Percentiles rank a stretch among this genome's conserved stretches.
Conservation (phyloP, 2,888 invertebrate genomes). For the Drosophila heteroneura region DNA sequence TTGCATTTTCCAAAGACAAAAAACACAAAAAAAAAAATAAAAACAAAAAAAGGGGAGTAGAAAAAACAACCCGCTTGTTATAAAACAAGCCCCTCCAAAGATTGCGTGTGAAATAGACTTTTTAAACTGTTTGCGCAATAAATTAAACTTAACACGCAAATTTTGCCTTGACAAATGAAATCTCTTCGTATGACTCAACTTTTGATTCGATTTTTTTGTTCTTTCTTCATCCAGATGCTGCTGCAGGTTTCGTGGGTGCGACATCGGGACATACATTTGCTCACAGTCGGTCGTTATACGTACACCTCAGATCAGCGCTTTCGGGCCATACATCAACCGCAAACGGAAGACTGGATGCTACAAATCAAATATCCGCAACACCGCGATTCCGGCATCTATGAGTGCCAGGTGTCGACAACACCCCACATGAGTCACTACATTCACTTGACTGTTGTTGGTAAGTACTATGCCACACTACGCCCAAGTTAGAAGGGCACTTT, state of each 20-base stretch:
- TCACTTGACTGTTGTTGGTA: slow-evolving; percentile 95
- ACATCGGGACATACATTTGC: slow-evolving; percentile 94
- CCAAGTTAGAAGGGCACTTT: not conserved
- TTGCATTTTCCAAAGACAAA: slow-evolving; percentile 61
- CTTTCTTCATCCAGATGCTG: slow-evolving; percentile 86
- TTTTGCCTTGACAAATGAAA: slow-evolving; percentile 51
- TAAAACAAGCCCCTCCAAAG: slow-evolving; percentile 10
- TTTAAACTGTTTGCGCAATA: slow-evolving; percentile 70
- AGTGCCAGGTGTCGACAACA: slow-evolving; percentile 97
- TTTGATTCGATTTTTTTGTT: slow-evolving; percentile 14
- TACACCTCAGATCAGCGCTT: slow-evolving; percentile 97
- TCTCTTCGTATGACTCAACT: slow-evolving; percentile 29
- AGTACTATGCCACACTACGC: slow-evolving; percentile 83
- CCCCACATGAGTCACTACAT: slow-evolving; percentile 97
- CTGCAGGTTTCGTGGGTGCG: slow-evolving; percentile 96
- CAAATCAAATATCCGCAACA: slow-evolving; percentile 97
- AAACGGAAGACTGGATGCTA: slow-evolving; percentile 96
- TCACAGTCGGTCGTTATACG: slow-evolving; percentile 95
- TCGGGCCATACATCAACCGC: slow-evolving; percentile 93
- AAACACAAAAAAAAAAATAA: not conserved
- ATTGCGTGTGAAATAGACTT: slow-evolving; percentile 71
- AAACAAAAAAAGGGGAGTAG: not conserved
- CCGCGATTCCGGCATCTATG: slow-evolving; percentile 94
- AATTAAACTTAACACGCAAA: slow-evolving; percentile 53
- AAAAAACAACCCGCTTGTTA: not conserved